These are phyloP conservation scores for Apodemia mormo DNA, from an alignment of 2,888 invertebrate genomes.

Conservation along the genomic window DNA sequence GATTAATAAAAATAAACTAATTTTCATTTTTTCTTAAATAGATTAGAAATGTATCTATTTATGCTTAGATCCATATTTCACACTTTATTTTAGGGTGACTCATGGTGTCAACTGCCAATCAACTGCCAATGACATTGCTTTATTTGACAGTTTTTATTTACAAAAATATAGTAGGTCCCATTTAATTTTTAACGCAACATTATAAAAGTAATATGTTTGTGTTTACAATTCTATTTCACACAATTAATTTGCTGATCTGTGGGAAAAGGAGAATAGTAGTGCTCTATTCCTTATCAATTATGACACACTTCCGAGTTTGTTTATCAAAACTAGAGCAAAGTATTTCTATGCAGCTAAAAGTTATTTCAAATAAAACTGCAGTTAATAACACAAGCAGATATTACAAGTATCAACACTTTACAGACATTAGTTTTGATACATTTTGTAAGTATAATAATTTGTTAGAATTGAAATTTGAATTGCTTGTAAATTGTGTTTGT, in stretches of 20 bases:
- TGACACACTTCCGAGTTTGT: conserved; percentile 46
- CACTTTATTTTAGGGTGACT: no score
- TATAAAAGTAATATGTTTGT: neutral
- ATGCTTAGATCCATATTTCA: no score
- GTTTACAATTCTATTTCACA: neutral
- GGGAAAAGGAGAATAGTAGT: conserved; percentile 24
- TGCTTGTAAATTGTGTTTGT: neutral
- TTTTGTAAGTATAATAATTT: conserved; percentile 9
- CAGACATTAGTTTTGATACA: neutral
- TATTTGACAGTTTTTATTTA: no score
- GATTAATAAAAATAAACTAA: no score
- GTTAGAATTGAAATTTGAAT: neutral
- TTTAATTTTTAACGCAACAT: no score
- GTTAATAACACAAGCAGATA: neutral
- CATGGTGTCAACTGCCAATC: no score
- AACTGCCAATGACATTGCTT: no score
- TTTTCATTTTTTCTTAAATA: no score
- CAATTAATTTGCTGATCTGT: conserved; percentile 19
- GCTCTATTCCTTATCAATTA: conserved; percentile 34
- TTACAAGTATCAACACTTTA: conserved; percentile 23
- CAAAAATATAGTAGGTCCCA: no score
- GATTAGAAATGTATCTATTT: no score
- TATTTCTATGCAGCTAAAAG: conserved; percentile 23
- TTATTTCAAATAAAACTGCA: conserved; percentile 1
- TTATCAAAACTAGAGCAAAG: conserved; percentile 49